Conservation (phyloP, 1,140 invertebrate genomes). For the Harpegnathos saltator region DNA sequence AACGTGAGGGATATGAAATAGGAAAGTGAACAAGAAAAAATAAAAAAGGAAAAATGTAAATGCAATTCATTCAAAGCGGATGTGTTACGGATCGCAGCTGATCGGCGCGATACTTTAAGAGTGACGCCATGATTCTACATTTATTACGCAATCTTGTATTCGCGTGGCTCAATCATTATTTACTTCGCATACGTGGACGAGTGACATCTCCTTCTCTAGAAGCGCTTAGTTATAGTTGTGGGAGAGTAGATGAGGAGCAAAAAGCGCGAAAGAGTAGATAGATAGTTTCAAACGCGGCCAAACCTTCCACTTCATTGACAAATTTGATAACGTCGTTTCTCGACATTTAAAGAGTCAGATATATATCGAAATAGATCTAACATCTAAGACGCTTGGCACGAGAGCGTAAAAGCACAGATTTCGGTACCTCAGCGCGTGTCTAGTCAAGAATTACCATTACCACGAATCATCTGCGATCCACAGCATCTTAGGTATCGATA, state of each 20-base stretch:
- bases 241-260: neutral
- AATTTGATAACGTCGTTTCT: slow-evolving; percentile 1
- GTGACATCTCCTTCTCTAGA: neutral
- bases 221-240: neutral
- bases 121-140: neutral
- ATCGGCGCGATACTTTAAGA: slow-evolving; percentile 1
- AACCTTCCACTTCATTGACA: neutral
- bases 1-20: neutral
- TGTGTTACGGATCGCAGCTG: slow-evolving; percentile 22
- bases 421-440: slow-evolving; percentile 62
- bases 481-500: slow-evolving; percentile 70
- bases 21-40: neutral
- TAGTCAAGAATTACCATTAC: slow-evolving; percentile 69
- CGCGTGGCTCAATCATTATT: neutral
- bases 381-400: too few species aligned
- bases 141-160: slow-evolving; percentile 7
- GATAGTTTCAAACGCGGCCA: neutral
- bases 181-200: neutral
- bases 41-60: slow-evolving; percentile 23
- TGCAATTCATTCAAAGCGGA: slow-evolving; percentile 35
- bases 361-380: too few species aligned
- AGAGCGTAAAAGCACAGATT: neutral
- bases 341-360: neutral
- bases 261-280: neutral
- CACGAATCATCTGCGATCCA: slow-evolving; percentile 49